Evolutionary conservation across 2,888 invertebrate genomes (phyloP), one percentile per base, ranked within the genome.

Genomic region (Dexiosoma caninum): DNA sequence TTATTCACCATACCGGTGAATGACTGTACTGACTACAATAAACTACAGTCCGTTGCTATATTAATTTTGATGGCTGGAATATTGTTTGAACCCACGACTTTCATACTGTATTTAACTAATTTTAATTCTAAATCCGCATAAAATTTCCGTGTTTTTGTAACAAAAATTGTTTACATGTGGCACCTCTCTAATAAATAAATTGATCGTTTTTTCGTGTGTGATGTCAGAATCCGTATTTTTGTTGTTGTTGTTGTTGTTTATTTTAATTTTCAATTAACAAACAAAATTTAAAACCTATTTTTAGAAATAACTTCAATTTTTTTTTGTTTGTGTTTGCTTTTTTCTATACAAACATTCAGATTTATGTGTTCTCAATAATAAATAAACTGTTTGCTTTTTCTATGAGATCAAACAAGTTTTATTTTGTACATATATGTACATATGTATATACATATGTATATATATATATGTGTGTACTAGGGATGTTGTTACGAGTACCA

Each of bases 251-350:
- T 46, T 62, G 19, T 46, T 62, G 57, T 59, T 46, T 77, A 64
- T 70, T 70, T 37, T 57, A 64, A 64, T 64, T 59, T 66, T 78
- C 59, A 51, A 57, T 71, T 59, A 49, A 51, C 70, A n/a, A n/a
- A 55, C 46, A 23, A 62, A 69, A 55, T 60, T 60, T 76, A 16
- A 44, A 30, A 7, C 16, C 14, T 62, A 77, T 77, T 77, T 77
- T 77, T 70, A 70, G 77, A 64, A 70, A 49, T 64, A 55, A 64
- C 55, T 35, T 67, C 32, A 64, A 51, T 37, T 19, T 32, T 46
- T 40, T 51, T 6, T 30, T 37, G n/a, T n/a, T n/a, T n/a, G n/a
- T n/a, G n/a, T n/a, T n/a, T n/a, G n/a, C n/a, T 23, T 59, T 21
- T 14, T 42, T 60, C 37, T 70, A 16, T 44, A 27, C 35, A 62